phyloP scores from a whole-genome alignment of 2,888 invertebrate species.

The Myopa testacea region DNA sequence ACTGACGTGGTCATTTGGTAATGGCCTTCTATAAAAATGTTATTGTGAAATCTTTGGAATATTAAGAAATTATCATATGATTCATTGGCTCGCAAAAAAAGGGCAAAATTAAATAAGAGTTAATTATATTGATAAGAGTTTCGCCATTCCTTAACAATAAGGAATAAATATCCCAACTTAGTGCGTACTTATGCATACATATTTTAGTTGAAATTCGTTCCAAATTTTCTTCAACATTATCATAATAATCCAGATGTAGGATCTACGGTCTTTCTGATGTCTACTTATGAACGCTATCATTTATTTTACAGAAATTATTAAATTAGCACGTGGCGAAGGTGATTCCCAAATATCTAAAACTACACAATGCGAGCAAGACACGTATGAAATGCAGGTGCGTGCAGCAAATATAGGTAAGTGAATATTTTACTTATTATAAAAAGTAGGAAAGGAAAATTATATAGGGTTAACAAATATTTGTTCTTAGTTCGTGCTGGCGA shows the following conservation, averaged over 20 bases:
- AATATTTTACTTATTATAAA: no score
- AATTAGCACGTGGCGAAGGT: constrained; percentile 88
- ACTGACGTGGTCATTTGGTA: constrained; percentile 38
- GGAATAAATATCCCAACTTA: not conserved
- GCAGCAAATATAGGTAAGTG: constrained; percentile 87
- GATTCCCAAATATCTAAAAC: constrained; percentile 90
- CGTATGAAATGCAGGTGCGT: constrained; percentile 96
- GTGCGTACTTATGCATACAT: not conserved
- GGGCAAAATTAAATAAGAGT: not conserved
- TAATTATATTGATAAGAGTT: not conserved
- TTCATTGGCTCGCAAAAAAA: no score
- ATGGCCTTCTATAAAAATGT: not conserved
- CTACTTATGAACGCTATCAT: not conserved
- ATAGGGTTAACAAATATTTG: not conserved
- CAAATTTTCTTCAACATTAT: no score
- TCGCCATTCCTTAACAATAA: not conserved
- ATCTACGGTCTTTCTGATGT: no score
- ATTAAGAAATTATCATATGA: not conserved
- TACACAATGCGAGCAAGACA: constrained; percentile 95
- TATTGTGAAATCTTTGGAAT: not conserved
- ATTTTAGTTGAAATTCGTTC: not conserved
- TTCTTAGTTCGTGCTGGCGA: constrained; percentile 89
- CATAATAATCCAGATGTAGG: no score
- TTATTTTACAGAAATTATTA: constrained; percentile 83
- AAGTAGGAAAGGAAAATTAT: not conserved